Evolutionary conservation across 2,888 invertebrate species (phyloP).

Genomic region (Aelia acuminata): DNA sequence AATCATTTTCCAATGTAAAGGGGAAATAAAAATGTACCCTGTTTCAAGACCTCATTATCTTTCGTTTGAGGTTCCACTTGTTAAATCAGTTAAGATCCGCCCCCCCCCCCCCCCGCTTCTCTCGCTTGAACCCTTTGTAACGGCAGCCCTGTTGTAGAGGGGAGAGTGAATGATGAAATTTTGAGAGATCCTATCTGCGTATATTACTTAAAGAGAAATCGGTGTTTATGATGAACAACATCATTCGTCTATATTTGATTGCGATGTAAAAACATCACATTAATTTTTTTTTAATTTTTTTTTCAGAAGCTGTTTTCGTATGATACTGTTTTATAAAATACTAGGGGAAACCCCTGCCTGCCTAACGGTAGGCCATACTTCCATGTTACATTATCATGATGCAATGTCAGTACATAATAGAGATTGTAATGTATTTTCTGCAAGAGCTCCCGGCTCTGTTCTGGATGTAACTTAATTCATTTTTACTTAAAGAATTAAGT

Average conservation of each 20-base stretch:
- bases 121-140: not conserved
- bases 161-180: not conserved
- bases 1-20: constrained; percentile 12
- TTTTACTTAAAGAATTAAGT: too few species aligned
- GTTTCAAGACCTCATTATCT: constrained; percentile 45
- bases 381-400: too few species aligned
- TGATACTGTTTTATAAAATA: too few species aligned
- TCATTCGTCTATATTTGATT: not conserved
- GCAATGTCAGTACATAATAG: too few species aligned
- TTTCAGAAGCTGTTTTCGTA: too few species aligned
- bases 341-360: too few species aligned
- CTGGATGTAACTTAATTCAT: too few species aligned
- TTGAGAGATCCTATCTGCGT: not conserved
- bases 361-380: too few species aligned
- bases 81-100: not conserved
- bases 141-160: not conserved
- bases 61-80: constrained; percentile 35
- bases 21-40: constrained; percentile 21
- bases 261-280: not conserved
- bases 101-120: too few species aligned
- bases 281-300: too few species aligned
- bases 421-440: too few species aligned
- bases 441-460: too few species aligned
- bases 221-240: not conserved
- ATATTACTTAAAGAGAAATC: not conserved